Conservation (phyloP, 2,797 vertebrate species). For the Eidolon dupreanum region DNA sequence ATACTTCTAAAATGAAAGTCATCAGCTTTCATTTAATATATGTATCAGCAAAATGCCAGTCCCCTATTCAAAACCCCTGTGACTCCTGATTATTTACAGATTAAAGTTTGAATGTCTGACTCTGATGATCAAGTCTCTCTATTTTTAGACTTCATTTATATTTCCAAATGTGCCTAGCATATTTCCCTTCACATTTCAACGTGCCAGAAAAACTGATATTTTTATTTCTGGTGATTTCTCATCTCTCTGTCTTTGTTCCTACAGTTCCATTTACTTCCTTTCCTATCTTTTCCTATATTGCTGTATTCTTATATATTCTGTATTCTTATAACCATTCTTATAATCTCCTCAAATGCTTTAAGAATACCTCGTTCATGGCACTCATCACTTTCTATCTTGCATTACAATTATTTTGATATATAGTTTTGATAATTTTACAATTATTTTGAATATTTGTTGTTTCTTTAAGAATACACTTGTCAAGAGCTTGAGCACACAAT, state of each 20-base stretch:
- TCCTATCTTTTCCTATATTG: background rate
- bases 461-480: conserved; percentile 2
- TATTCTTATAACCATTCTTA: background rate
- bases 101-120: background rate
- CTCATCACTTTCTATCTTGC: background rate
- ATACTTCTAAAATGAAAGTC: background rate
- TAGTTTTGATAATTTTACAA: too few species aligned
- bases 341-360: background rate
- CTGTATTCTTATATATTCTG: too few species aligned
- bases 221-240: background rate
- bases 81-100: background rate
- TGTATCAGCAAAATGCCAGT: background rate
- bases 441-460: background rate
- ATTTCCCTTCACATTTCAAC: background rate
- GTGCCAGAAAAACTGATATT: background rate
- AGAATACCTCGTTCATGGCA: background rate
- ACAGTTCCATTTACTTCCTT: background rate
- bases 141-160: background rate
- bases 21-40: background rate
- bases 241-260: background rate
- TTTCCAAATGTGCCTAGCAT: background rate
- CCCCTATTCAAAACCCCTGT: background rate
- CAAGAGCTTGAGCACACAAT: background rate
- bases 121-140: background rate
- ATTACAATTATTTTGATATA: too few species aligned